Conservation (phyloP, 2,113 vertebrate genomes). For the Osmerus mordax region DNA sequence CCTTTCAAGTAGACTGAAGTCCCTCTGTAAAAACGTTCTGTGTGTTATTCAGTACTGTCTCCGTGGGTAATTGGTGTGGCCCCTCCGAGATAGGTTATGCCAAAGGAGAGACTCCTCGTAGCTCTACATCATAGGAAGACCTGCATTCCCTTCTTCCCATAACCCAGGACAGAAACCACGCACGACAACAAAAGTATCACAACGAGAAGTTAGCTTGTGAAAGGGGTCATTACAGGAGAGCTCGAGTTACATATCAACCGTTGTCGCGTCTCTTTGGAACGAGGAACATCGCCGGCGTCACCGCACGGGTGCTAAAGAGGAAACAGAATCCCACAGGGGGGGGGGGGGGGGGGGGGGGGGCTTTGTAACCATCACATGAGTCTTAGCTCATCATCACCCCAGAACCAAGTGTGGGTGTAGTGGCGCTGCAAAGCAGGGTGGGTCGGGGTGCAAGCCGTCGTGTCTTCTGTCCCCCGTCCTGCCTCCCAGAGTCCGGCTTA, state of each 20-base stretch:
- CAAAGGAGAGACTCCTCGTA: slow-evolving; percentile 21
- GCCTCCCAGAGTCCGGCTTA: not conserved
- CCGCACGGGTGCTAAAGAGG: slow-evolving; percentile 30
- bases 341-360: no score
- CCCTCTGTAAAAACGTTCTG: slow-evolving; percentile 10
- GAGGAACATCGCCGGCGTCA: slow-evolving; percentile 32
- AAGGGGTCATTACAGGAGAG: slow-evolving; percentile 26
- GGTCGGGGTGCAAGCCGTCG: slow-evolving; percentile 3
- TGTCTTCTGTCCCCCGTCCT: not conserved
- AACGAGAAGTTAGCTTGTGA: slow-evolving; percentile 28
- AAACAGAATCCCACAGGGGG: slow-evolving; percentile 5
- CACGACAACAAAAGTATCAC: slow-evolving; percentile 33
- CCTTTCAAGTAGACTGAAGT: slow-evolving; percentile 19
- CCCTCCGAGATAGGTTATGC: slow-evolving; percentile 18
- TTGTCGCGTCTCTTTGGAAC: slow-evolving; percentile 24
- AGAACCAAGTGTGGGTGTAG: not conserved
- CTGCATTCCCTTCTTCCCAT: slow-evolving; percentile 23
- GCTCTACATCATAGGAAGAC: slow-evolving; percentile 20
- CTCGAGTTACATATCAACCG: slow-evolving; percentile 29
- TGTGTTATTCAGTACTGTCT: slow-evolving; percentile 25
- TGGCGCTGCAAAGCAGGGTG: not conserved
- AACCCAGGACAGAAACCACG: slow-evolving; percentile 29
- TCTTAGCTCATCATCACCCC: slow-evolving; percentile 7
- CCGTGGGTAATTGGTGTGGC: slow-evolving; percentile 22
- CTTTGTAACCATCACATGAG: no score